Evolutionary conservation across 2,888 invertebrate species (phyloP), one percentile per base, ranked within the genome.

Genomic region (Cheiracanthium punctorium): DNA sequence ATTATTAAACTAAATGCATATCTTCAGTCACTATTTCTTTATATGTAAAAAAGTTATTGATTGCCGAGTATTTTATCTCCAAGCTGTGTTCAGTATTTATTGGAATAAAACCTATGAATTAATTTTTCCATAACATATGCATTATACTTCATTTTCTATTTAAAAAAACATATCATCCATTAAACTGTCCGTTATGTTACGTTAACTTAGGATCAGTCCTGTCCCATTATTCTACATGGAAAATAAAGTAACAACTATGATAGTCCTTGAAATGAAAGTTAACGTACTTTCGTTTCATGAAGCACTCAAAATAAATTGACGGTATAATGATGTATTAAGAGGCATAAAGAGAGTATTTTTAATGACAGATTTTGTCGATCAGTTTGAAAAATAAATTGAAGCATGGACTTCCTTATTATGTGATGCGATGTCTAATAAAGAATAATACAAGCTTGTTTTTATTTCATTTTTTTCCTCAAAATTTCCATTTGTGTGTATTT

Each of bases 221-320:
- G 17, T 58, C 58, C 24, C 58, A 58, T 58, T 58, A 58, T 58
- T 8, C 24, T 12, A 24, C 24, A 24, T 20, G 58, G 43, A 48
- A 48, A 58, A 58, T 20, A 24, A 8, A 58, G 58, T 24, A 58
- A 58, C 24, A 58, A 24, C 24, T 20, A 24, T 2, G 24, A 58
- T 58, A 48, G 8, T 58, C 37, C 7, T 58, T 1, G 24, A 58
- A 58, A 58, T 58, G 58, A 58, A 24, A 58, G 58, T 20, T 20
- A 20, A 24, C 24, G 58, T 58, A 58, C 24, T 58, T 58, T 58
- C 58, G 58, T 58, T 58, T 58, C 58, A 58, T 24, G 24, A 24
- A 58, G 58, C 58, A 24, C 58, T 58, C 58, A 58, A 58, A 58
- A 58, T 58, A 58, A 58, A 58, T 58, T 58, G 58, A 58, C 24